Evolutionary conservation across 2,888 invertebrate species (phyloP).

Genomic region (Tortricodes alternella): DNA sequence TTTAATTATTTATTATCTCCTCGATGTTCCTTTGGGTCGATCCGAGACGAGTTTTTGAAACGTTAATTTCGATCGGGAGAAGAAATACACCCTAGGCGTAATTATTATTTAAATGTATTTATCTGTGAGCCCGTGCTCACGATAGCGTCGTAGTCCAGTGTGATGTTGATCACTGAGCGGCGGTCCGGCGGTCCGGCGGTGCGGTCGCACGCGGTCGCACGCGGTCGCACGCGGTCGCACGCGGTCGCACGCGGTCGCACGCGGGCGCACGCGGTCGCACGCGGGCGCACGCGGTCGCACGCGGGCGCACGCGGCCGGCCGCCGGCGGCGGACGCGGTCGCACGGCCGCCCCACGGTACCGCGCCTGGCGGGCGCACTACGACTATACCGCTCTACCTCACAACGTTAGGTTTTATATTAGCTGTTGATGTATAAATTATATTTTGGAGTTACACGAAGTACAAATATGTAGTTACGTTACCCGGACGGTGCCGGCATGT

Average conservation of each 20-base stretch:
- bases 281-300: conserved; percentile 33
- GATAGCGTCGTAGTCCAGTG: conserved; percentile 74
- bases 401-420: conserved; percentile 73
- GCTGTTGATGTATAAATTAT: conserved; percentile 80
- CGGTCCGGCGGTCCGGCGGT: conserved; percentile 31
- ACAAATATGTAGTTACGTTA: conserved; percentile 62
- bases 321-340: conserved; percentile 32
- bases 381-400: conserved; percentile 76
- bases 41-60: conserved; percentile 81
- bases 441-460: conserved; percentile 78
- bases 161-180: conserved; percentile 78
- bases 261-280: conserved; percentile 40
- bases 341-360: conserved; percentile 26
- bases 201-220: background rate
- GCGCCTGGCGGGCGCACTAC: conserved; percentile 45
- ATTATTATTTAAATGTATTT: conserved; percentile 78
- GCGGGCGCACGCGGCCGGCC: conserved; percentile 37
- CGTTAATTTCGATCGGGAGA: conserved; percentile 81
- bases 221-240: conserved; percentile 34
- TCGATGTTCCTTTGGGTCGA: conserved; percentile 78
- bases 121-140: conserved; percentile 69
- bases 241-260: no score
- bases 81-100: conserved; percentile 81
- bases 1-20: conserved; percentile 79
- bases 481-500: conserved; percentile 66